Percentiles rank a stretch among this genome's conserved stretches.
Evolutionary conservation across 2,888 invertebrate genomes (phyloP).

Genomic region (Tiphia femorata): DNA sequence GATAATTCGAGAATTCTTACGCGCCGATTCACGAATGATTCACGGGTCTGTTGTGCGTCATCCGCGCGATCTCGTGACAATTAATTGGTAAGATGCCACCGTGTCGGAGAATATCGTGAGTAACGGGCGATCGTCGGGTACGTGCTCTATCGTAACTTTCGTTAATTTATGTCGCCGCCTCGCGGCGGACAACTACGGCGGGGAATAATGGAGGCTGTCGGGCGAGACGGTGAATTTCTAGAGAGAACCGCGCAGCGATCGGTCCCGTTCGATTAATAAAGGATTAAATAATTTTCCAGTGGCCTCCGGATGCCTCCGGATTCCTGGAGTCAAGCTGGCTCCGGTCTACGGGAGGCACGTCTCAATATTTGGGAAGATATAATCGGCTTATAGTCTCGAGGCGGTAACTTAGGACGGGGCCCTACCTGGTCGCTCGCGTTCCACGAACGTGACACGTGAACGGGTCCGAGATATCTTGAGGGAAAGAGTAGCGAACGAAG

Average conservation of each 20-base stretch:
- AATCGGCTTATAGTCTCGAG: slow-evolving; percentile 60
- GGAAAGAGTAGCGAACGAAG: slow-evolving; percentile 34
- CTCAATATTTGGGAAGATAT: slow-evolving; percentile 63
- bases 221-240: background rate
- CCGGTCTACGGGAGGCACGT: slow-evolving; percentile 48
- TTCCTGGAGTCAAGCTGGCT: slow-evolving; percentile 29
- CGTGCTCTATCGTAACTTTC: too few relatives aligned
- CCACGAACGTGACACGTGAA: slow-evolving; percentile 49
- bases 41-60: too few relatives aligned
- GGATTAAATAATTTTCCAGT: slow-evolving; percentile 2
- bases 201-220: background rate
- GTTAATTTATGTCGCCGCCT: too few relatives aligned
- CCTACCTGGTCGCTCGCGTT: slow-evolving; percentile 47
- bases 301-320: slow-evolving; percentile 4
- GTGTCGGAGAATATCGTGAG: too few relatives aligned
- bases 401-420: slow-evolving; percentile 37
- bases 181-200: slow-evolving; percentile 24
- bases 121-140: too few relatives aligned
- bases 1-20: too few relatives aligned
- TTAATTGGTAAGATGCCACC: too few relatives aligned
- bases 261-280: slow-evolving; percentile 1
- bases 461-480: slow-evolving; percentile 44
- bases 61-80: too few relatives aligned
- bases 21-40: too few relatives aligned
- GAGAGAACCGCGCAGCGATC: background rate